Evolutionary conservation across 2,113 vertebrate species (phyloP), one percentile per base, ranked within the genome.

Genomic region (Cochlearius cochlearius): DNA sequence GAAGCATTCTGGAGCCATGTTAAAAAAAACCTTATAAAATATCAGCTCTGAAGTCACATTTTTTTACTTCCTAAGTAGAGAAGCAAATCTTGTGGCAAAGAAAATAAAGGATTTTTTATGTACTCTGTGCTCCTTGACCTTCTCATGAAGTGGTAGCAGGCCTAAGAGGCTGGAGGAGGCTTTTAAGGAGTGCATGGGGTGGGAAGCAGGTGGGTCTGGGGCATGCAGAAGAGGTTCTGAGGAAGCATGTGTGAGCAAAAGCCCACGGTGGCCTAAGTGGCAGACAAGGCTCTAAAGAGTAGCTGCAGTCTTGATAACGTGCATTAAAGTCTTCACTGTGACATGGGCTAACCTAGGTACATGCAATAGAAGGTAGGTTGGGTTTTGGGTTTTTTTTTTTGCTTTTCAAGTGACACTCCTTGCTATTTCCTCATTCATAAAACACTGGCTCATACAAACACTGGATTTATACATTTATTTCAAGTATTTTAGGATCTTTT

Each of bases 311-410:
- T 79, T 18, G 30, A 27, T 84, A 55, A 34, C 25, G 19, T 50
- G 27, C 29, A 15, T 76, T 55, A 2, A 8, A 41, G 15, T 58
- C 82, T 77, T 82, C 47, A 34, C 25, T 12, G 63, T 50, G 41
- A 39, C 3, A 1, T 47, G 18, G 1, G 0, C 41, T 69, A 39
- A 30, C 3, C 6, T 49, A 11, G 6, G n/a, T 36, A 41, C 20
- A 2, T 38, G 41, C 16, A 32, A 7, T 4, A 41, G 71, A 71
- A 63, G 64, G 21, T 41, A 19, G 32, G 41, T 43, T 43, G 41
- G 41, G 14, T 43, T 43, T 43, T 13, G 14, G 11, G 41, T n/a
- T n/a, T 38, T 3, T 22, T 72, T 53, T 60, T 74, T 56, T 52
- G 5, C 38, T 76, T 88, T 85, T 78, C 25, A 73, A 2, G 36